Conservation (phyloP, 2,797 vertebrate species). For the Labroides dimidiatus region DNA sequence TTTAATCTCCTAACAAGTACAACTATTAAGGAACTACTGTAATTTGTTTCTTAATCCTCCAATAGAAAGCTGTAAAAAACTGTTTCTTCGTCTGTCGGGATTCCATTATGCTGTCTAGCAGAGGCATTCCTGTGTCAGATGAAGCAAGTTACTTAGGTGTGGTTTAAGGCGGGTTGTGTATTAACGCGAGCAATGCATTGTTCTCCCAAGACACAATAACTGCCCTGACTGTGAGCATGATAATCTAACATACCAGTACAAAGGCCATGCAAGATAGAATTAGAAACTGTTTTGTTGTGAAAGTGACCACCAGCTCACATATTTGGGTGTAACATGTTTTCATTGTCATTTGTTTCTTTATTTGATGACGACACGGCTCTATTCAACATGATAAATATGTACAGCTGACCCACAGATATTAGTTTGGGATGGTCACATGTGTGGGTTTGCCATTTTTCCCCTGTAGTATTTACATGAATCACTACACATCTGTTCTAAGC, state of each 20-base stretch:
- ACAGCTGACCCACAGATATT: background rate
- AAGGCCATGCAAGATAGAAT: slow-evolving; percentile 24
- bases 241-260: slow-evolving; percentile 36
- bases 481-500: background rate
- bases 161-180: slow-evolving; percentile 34
- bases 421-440: background rate
- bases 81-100: slow-evolving; percentile 22
- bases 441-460: background rate
- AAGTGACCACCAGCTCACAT: slow-evolving; percentile 13
- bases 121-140: slow-evolving; percentile 41
- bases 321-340: slow-evolving; percentile 5
- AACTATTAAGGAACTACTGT: background rate
- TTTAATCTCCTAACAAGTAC: background rate
- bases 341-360: slow-evolving; percentile 3
- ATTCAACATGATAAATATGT: background rate
- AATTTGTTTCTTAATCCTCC: background rate
- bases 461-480: background rate
- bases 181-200: slow-evolving; percentile 42
- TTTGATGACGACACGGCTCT: background rate
- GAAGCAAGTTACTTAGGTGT: slow-evolving; percentile 61
- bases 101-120: slow-evolving; percentile 21
- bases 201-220: slow-evolving; percentile 41
- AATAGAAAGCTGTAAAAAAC: background rate
- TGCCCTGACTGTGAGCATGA: slow-evolving; percentile 8
- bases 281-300: slow-evolving; percentile 25